phyloP scores from a whole-genome alignment of 2,113 vertebrate species.

The Antechinus stuartii region DNA sequence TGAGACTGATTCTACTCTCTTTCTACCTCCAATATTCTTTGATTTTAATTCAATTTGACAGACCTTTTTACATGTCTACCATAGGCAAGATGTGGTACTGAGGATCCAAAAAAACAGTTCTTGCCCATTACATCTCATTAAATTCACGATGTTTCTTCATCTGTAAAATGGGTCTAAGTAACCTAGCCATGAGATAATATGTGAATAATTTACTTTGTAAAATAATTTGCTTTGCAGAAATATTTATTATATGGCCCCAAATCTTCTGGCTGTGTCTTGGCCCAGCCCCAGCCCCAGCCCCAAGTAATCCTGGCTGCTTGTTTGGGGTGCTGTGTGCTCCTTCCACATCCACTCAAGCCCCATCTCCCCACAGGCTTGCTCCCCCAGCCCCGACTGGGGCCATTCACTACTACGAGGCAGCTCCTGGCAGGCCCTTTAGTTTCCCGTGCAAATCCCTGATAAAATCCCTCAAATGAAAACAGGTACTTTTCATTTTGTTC shows the following conservation, averaged over 20 bases:
- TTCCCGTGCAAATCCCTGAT: conserved; percentile 82
- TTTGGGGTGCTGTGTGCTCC: background rate
- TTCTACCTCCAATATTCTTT: background rate
- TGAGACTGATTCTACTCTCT: background rate
- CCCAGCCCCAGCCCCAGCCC: background rate
- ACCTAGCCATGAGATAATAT: background rate
- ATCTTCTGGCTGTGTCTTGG: background rate
- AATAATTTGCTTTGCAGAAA: background rate
- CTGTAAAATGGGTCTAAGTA: background rate
- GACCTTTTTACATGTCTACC: background rate
- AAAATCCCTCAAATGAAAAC: conserved; percentile 86
- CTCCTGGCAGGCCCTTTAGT: conserved; percentile 74
- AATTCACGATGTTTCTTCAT: background rate
- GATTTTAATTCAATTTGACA: background rate
- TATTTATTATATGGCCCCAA: background rate
- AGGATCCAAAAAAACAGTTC: background rate
- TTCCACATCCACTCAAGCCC: background rate
- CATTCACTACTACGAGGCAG: background rate
- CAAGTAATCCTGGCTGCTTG: background rate
- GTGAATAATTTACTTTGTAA: background rate
- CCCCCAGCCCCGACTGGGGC: background rate
- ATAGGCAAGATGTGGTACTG: background rate
- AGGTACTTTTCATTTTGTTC: conserved; percentile 88
- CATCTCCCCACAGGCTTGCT: background rate
- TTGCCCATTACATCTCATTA: background rate